A percentile compares a stretch with the other conserved stretches of the same genome.
Conservation (phyloP, 2,113 vertebrate species). For the Plecotus auritus region DNA sequence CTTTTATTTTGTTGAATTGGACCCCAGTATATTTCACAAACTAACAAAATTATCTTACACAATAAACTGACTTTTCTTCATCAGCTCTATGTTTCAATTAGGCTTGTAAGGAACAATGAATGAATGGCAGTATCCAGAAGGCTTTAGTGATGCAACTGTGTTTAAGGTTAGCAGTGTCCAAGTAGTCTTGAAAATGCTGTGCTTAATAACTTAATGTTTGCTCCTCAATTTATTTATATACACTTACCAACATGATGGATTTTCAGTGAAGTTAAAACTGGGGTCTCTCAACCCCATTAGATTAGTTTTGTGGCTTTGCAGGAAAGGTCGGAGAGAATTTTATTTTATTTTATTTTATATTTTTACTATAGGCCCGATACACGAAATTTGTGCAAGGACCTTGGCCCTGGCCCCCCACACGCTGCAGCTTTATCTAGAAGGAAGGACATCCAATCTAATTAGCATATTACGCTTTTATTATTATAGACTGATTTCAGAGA, state of each 20-base stretch:
- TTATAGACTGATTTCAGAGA: too few species aligned
- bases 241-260: neutral
- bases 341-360: too few species aligned
- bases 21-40: neutral
- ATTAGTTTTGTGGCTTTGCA: neutral
- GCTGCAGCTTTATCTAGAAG: too few species aligned
- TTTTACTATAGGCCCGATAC: too few species aligned
- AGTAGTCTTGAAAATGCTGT: neutral
- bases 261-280: neutral
- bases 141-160: neutral
- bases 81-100: neutral
- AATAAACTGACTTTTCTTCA: neutral
- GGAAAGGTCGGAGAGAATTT: neutral
- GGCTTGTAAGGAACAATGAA: neutral
- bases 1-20: neutral
- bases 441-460: too few species aligned
- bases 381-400: too few species aligned
- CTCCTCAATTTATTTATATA: neutral
- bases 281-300: neutral
- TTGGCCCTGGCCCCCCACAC: too few species aligned
- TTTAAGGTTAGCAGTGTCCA: neutral
- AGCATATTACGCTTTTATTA: too few species aligned
- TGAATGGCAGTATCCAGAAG: neutral
- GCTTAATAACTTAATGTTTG: neutral
- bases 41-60: neutral